Percentiles rank a stretch among this genome's conserved stretches.
Evolutionary conservation across 2,888 invertebrate species (phyloP).

Genomic region (Cataglyphis rosenhaueri): DNA sequence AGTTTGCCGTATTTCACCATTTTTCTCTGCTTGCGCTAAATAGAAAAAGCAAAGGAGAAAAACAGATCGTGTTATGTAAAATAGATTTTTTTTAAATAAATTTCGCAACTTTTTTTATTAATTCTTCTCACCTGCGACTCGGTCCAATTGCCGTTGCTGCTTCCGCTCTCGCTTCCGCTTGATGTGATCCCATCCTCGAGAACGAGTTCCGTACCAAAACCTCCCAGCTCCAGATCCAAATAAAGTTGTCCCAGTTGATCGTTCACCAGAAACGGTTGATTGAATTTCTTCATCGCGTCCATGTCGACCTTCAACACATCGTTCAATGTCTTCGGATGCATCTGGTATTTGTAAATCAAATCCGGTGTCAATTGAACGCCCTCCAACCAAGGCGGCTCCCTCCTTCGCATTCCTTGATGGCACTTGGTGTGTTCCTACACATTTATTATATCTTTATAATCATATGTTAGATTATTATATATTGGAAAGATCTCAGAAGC

Average conservation of each 20-base stretch:
- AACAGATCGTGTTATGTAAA: neutral
- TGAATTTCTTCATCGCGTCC: slow-evolving; percentile 86
- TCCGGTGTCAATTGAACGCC: slow-evolving; percentile 89
- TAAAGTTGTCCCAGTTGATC: slow-evolving; percentile 91
- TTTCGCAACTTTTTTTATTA: neutral
- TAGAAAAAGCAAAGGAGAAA: slow-evolving; percentile 67
- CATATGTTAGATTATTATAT: neutral
- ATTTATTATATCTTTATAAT: slow-evolving; percentile 10
- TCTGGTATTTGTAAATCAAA: slow-evolving; percentile 90
- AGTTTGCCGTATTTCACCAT: slow-evolving; percentile 87
- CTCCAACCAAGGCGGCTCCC: slow-evolving; percentile 90
- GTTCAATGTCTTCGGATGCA: slow-evolving; percentile 87
- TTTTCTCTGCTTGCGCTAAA: slow-evolving; percentile 84
- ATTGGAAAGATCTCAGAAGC: neutral
- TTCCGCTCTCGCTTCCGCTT: slow-evolving; percentile 86
- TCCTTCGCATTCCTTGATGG: slow-evolving; percentile 72
- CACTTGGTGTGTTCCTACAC: slow-evolving; percentile 40
- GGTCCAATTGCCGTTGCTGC: slow-evolving; percentile 82
- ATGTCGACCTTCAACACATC: slow-evolving; percentile 89
- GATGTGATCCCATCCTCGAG: slow-evolving; percentile 89
- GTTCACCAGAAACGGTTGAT: slow-evolving; percentile 90
- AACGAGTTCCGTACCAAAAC: slow-evolving; percentile 87
- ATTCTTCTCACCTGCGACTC: slow-evolving; percentile 79
- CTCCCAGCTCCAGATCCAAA: slow-evolving; percentile 89
- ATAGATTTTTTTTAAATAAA: neutral